Percentiles rank a stretch among this genome's conserved stretches.
phyloP scores from a whole-genome alignment of 2,113 vertebrate genomes.

The Rhabdomys dilectus region DNA sequence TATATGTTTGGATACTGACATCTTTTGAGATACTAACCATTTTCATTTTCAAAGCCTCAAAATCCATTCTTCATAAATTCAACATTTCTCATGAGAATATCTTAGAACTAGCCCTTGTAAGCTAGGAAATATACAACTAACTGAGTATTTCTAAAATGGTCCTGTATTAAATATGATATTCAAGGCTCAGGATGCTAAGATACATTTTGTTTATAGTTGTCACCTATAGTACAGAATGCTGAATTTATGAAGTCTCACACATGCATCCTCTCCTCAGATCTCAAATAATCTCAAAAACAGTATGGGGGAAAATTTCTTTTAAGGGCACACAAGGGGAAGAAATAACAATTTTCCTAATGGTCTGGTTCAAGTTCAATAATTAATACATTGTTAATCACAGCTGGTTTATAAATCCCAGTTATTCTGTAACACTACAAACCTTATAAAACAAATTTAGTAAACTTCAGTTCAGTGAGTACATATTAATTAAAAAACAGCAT shows the following conservation, averaged over 20 bases:
- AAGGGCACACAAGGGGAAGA: constrained; percentile 69
- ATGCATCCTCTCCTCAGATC: constrained; percentile 60
- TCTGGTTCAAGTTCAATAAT: constrained; percentile 88
- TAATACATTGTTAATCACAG: constrained; percentile 90
- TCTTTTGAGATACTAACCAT: constrained; percentile 68
- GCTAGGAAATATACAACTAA: constrained; percentile 70
- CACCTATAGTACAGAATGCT: constrained; percentile 74
- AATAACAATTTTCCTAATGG: constrained; percentile 81
- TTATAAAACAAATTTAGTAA: constrained; percentile 91
- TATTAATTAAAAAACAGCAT: constrained; percentile 90
- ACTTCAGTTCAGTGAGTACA: constrained; percentile 88
- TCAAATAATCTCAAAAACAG: constrained; percentile 66
- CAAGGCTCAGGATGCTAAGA: constrained; percentile 66
- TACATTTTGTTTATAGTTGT: constrained; percentile 68
- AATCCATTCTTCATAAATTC: constrained; percentile 81
- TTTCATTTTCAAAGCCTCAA: constrained; percentile 73
- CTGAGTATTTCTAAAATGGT: constrained; percentile 62
- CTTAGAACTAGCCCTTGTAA: constrained; percentile 73
- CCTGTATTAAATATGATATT: constrained; percentile 54
- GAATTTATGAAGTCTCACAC: constrained; percentile 76
- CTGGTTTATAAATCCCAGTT: constrained; percentile 88
- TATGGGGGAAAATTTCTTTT: constrained; percentile 56
- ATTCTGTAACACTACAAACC: constrained; percentile 90
- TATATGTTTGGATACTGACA: constrained; percentile 61
- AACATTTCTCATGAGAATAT: constrained; percentile 78